Base-by-base conservation (phyloP, 1,140 invertebrate genomes). In the Drosophila sturtevanti region DNA sequence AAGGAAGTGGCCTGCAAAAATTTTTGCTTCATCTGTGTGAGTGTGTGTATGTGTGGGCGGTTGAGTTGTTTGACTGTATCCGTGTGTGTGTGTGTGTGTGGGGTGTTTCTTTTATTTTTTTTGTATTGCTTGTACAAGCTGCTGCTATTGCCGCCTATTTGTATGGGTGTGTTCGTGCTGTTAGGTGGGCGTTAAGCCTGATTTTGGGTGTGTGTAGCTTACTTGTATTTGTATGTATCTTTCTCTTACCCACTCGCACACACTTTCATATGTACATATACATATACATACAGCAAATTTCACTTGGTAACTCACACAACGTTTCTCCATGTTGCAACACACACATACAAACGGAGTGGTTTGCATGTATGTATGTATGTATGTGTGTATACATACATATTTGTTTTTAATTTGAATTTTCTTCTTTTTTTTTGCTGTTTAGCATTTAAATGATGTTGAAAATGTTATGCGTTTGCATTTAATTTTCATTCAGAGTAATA, bases 1-100 rank as follows among this genome's bases (percentile, higher is more conserved):
- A 86, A 87, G 81, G 78, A 86, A 82, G 79, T 87, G 76, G 79
- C 84, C 72, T 89, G 84, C 84, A 89, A 89, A 89, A 89, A 77
- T 82, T 82, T 76, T 76, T 87, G 44, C 63, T 68, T 58, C 72
- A 16, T 63, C 44, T 56, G 54, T 80, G 35, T 66, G 21, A 66
- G 34, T 41, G 35, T 68, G 16, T 70, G 31, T 38, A 14, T 18
- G 41, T 48, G 41, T 18, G 41, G 41, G 41, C 77, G 62, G 64
- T 38, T 48, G 3, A 16, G 62, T 58, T 31, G 18, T 31, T 18
- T 55, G 41, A 72, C 38, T 60, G 27, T 67, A 37, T 60, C n/a
- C n/a, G 34, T 74, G 27, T 58, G 65, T 64, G 52, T 73, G 62
- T 62, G 58, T 56, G 7, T 56, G 55, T 64, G 62, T 51, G 76